phyloP scores from a whole-genome alignment of 2,797 vertebrate genomes.

The Sebastes baramenuke region DNA sequence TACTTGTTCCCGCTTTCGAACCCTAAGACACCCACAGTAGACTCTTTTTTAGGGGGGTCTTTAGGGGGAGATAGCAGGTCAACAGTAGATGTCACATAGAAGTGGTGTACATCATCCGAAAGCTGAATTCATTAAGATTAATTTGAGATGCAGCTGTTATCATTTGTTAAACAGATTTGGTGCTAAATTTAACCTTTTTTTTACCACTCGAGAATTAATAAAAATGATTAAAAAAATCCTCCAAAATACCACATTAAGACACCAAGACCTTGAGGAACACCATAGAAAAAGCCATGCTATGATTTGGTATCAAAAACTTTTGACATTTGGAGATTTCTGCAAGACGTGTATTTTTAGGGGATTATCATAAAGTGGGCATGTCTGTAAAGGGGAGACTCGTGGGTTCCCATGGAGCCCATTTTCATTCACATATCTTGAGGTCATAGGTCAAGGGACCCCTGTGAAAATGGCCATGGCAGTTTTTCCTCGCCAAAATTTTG shows the following conservation, averaged over 20 bases:
- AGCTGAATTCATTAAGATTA: not conserved
- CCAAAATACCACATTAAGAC: too few relatives aligned
- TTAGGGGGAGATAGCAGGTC: too few relatives aligned
- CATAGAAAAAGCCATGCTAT: not conserved
- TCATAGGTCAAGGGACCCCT: not conserved
- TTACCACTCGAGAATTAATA: not conserved
- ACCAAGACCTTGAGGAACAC: not conserved
- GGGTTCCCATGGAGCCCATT: accelerated
- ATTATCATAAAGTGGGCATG: not conserved
- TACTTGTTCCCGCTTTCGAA: not conserved
- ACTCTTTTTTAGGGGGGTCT: not conserved
- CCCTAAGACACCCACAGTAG: too few relatives aligned
- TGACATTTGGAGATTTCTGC: not conserved
- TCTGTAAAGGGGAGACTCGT: not conserved
- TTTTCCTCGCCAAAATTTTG: too few relatives aligned
- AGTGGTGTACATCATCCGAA: not conserved
- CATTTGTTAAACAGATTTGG: not conserved
- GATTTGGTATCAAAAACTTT: not conserved
- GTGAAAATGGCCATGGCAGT: not conserved
- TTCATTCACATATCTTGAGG: not conserved
- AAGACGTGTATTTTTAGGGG: not conserved
- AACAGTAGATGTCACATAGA: not conserved
- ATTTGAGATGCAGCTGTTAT: not conserved
- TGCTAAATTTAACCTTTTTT: not conserved
- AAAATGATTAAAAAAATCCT: accelerated